These are phyloP conservation scores for Drosophila tanythrix DNA, from an alignment of 2,888 invertebrate genomes.

Conservation along the genomic window DNA sequence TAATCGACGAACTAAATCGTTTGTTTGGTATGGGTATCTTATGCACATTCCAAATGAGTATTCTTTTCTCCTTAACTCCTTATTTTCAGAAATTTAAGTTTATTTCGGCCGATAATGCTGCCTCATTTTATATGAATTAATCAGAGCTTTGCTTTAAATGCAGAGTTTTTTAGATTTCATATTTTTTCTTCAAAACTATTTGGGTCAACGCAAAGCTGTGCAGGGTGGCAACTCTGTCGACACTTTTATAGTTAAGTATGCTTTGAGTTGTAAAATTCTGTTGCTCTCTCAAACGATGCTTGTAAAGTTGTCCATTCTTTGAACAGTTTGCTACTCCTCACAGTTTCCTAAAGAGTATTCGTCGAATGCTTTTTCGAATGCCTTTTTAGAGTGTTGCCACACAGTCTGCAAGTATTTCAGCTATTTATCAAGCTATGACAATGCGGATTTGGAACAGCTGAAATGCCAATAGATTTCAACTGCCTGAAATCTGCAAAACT, in stretches of 20 bases:
- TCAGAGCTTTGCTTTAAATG: not conserved
- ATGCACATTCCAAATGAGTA: not conserved
- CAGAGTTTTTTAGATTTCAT: not conserved
- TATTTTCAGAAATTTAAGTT: not conserved
- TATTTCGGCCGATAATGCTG: not conserved
- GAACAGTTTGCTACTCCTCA: constrained; percentile 7
- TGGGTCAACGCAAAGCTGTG: not conserved
- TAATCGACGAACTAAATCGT: not conserved
- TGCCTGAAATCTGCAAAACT: constrained; percentile 58
- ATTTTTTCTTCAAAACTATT: constrained; percentile 4
- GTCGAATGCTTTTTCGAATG: constrained; percentile 10
- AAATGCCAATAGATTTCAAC: constrained; percentile 55
- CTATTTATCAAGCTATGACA: constrained; percentile 79
- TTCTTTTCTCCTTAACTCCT: not conserved
- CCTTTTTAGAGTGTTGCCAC: constrained; percentile 38
- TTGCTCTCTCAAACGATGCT: constrained; percentile 1
- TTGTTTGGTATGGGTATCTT: not conserved
- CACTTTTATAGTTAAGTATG: constrained; percentile 1
- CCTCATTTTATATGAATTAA: not conserved
- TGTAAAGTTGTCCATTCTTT: constrained; percentile 22
- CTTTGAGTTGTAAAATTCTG: constrained; percentile 5
- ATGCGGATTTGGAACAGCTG: constrained; percentile 65
- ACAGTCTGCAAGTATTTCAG: constrained; percentile 57
- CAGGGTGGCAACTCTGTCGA: constrained; percentile 19
- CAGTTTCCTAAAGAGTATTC: constrained; percentile 6